Evolutionary conservation across 1,140 invertebrate species (phyloP), one percentile per base, ranked within the genome.

Genomic region (Chlorops oryzae): DNA sequence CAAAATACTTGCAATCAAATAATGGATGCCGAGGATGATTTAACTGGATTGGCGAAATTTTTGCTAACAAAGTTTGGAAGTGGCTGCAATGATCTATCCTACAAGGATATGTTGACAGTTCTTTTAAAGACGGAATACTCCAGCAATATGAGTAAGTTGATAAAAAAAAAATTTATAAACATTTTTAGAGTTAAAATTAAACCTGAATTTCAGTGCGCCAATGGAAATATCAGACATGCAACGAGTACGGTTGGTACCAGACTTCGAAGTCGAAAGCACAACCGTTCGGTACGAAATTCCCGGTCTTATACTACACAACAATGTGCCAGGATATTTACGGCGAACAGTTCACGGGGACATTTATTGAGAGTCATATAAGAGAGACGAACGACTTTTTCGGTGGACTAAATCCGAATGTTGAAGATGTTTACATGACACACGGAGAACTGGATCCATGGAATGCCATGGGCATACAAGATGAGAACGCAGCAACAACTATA

Each of bases 151-250:
- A 67, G 66, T 69, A 46, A 64, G 58, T 58, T 40, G 4, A 38
- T 43, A 43, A 42, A 21, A 35, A 35, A 28, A 2, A 6, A 15
- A 23, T 1, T 20, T 25, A 28, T 0, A 9, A 34, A 25, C 23
- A 22, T 15, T 43, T 28, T 6, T 45, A 34, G 25, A 17, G 21
- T 15, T n/a, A 13, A 3, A 21, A 51, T 23, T 24, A 9, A 20
- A 22, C 4, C 47, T 32, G n/a, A 25, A 37, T 48, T 43, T 1
- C 49, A 70, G 67, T 68, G 61, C 75, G 81, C 18, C 78, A 80
- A 58, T 87, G 85, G 85, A 74, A 71, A 3, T 86, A 83, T 58
- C 85, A 87, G 65, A 86, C 83, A 0, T 88, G 86, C 67, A 80
- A 78, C 18, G 85, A 88, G 63, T 88, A 80, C 59, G 86, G 84